phyloP scores from a whole-genome alignment of 2,797 vertebrate species.

The Myiotriccus ornatus region DNA sequence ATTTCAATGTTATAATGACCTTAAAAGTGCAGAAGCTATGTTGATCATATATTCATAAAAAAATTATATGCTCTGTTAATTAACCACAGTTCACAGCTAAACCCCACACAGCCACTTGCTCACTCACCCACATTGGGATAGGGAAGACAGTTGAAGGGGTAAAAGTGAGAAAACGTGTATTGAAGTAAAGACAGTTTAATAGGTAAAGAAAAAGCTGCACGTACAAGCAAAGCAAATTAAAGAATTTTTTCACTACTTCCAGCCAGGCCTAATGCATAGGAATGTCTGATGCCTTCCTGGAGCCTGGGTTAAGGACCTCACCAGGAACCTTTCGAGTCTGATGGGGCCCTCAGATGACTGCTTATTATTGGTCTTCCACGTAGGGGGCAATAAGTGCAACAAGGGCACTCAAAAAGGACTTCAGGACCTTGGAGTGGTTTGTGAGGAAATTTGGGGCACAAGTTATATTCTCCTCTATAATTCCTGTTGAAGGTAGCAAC shows the following conservation, averaged over 20 bases:
- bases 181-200: neutral
- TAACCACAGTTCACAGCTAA: neutral
- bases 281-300: neutral
- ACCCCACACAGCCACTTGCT: fast-evolving
- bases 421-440: neutral
- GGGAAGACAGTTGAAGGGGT: neutral
- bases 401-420: neutral
- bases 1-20: neutral
- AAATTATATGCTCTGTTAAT: neutral
- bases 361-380: neutral
- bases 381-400: neutral
- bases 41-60: neutral
- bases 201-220: neutral
- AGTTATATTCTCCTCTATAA: neutral
- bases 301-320: too few species aligned
- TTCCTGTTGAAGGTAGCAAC: neutral
- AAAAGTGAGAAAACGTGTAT: neutral
- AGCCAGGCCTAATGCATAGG: fast-evolving
- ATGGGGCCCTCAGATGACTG: neutral
- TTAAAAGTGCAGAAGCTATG: neutral
- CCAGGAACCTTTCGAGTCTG: neutral
- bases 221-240: neutral
- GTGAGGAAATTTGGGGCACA: neutral
- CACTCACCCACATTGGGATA: too few species aligned
- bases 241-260: neutral